Evolutionary conservation across 2,113 vertebrate species (phyloP).

Genomic region (Lasiurus borealis): DNA sequence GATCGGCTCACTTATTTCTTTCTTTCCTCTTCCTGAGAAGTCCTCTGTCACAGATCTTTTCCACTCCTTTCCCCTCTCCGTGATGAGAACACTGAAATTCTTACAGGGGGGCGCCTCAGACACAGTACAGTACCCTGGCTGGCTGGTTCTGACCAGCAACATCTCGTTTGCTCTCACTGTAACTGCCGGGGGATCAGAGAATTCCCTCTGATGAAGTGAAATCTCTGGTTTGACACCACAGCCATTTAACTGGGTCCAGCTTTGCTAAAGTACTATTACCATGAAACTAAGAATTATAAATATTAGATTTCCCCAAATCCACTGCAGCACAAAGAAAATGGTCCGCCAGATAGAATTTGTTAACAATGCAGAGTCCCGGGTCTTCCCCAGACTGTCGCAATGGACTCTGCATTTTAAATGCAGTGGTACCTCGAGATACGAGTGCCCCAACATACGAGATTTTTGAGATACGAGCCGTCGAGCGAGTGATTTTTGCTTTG

Average conservation of each 20-base stretch:
- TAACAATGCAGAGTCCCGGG: not conserved
- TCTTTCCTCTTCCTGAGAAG: not conserved
- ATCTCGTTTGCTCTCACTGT: not conserved
- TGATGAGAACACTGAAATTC: not conserved
- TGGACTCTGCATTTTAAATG: too few relatives aligned
- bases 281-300: not conserved
- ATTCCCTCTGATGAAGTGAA: not conserved
- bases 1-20: not conserved
- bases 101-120: not conserved
- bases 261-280: slow-evolving; percentile 35
- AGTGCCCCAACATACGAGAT: too few relatives aligned
- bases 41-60: slow-evolving; percentile 10
- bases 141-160: not conserved
- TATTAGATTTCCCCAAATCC: not conserved
- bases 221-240: not conserved
- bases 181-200: not conserved
- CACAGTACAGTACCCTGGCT: not conserved
- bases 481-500: too few relatives aligned
- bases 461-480: too few relatives aligned
- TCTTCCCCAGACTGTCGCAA: not conserved
- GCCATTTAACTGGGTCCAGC: not conserved
- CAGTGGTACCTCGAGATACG: too few relatives aligned
- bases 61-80: not conserved
- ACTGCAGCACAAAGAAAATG: not conserved
- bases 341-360: not conserved